Evolutionary conservation across 2,113 vertebrate genomes (phyloP).

Genomic region (Ahaetulla prasina): DNA sequence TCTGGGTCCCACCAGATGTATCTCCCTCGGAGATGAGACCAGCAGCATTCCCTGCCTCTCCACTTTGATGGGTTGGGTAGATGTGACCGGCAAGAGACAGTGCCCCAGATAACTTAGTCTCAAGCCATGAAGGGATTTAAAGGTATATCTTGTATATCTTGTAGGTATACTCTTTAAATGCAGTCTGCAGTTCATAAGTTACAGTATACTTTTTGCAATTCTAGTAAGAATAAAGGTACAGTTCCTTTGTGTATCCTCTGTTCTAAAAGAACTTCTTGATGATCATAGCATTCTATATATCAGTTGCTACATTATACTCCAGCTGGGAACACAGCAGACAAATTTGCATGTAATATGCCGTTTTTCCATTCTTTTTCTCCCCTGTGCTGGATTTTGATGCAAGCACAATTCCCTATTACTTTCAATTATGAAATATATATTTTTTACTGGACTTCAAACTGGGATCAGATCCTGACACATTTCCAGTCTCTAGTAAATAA

Average conservation of each 20-base stretch:
- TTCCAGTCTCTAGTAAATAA: not conserved
- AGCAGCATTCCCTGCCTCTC: too few relatives aligned
- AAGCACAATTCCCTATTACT: not conserved
- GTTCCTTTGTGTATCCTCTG: not conserved
- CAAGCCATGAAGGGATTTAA: too few relatives aligned
- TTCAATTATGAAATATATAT: not conserved
- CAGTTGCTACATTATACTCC: not conserved
- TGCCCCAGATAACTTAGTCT: too few relatives aligned
- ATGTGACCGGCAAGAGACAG: too few relatives aligned
- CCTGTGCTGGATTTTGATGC: not conserved
- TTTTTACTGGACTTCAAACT: not conserved
- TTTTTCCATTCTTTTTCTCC: not conserved
- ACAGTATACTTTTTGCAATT: not conserved
- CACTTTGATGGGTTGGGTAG: too few relatives aligned
- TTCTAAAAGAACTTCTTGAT: not conserved
- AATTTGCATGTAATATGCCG: not conserved
- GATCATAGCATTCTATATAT: not conserved
- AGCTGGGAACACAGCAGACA: not conserved
- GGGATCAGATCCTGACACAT: not conserved
- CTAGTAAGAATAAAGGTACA: not conserved
- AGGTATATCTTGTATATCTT: not conserved
- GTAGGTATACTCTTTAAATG: not conserved
- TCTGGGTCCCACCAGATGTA: too few relatives aligned
- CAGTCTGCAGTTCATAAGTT: not conserved
- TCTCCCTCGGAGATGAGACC: too few relatives aligned